These are phyloP conservation scores for Lepidurus couesii DNA, from an alignment of 1,140 invertebrate genomes.

Conservation along the genomic window DNA sequence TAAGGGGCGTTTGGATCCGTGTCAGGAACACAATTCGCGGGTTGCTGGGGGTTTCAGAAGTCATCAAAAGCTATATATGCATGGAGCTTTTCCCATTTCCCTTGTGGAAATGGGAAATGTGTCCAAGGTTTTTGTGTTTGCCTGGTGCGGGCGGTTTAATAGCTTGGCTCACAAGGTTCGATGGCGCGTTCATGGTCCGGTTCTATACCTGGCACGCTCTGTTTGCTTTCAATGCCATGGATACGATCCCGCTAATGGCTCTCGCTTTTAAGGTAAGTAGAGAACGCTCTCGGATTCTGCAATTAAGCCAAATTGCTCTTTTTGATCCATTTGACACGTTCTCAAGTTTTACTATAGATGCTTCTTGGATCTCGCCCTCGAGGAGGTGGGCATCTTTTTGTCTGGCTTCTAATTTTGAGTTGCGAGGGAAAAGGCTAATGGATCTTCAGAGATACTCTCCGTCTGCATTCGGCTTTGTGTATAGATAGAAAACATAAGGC, in stretches of 20 bases:
- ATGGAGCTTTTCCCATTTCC: not conserved
- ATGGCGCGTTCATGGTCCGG: not conserved
- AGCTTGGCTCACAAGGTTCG: not conserved
- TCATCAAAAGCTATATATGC: too few species aligned
- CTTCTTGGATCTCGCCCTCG: too few species aligned
- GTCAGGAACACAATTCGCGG: too few species aligned
- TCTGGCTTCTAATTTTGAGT: too few species aligned
- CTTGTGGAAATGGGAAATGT: not conserved
- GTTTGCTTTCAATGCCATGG: slow-evolving; percentile 15
- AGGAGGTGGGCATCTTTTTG: too few species aligned
- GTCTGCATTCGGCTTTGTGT: too few species aligned
- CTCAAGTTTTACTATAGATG: not conserved
- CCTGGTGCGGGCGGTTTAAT: not conserved
- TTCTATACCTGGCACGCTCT: slow-evolving; percentile 17
- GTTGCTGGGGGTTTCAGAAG: too few species aligned
- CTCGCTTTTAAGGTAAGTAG: slow-evolving; percentile 5
- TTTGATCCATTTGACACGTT: not conserved
- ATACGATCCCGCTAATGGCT: not conserved
- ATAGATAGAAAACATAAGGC: too few species aligned
- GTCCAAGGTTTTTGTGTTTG: not conserved
- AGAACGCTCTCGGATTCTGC: not conserved
- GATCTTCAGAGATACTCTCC: too few species aligned
- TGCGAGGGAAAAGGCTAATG: too few species aligned
- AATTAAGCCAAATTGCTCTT: not conserved
- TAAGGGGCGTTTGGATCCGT: too few species aligned